phyloP scores from a whole-genome alignment of 2,888 invertebrate genomes.

The Hymenopus coronatus region DNA sequence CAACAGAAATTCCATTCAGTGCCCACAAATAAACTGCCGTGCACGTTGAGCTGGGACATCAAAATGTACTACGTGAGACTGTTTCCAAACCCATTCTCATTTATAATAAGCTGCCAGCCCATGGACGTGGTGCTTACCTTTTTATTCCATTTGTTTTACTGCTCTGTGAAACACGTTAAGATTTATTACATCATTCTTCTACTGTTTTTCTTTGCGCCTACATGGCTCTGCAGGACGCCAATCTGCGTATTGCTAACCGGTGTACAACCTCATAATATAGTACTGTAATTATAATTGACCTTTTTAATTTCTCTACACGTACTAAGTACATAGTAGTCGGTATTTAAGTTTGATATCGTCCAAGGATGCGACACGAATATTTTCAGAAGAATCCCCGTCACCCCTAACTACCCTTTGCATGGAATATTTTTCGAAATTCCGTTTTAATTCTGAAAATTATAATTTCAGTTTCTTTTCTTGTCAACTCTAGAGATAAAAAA shows the following conservation, averaged over 20 bases:
- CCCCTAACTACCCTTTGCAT: no score
- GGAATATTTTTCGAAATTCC: no score
- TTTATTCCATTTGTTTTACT: background rate
- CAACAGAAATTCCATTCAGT: background rate
- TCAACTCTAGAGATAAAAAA: no score
- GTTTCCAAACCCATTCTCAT: background rate
- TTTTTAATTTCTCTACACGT: no score
- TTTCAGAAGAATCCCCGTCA: no score
- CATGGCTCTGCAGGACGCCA: background rate
- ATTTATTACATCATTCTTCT: background rate
- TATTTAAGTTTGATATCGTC: no score
- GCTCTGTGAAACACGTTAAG: background rate
- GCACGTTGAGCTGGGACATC: background rate
- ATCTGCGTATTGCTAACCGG: background rate
- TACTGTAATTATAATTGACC: no score
- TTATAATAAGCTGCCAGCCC: background rate
- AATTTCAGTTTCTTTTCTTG: no score
- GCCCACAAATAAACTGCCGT: background rate
- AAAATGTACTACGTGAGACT: background rate
- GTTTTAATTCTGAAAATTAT: no score
- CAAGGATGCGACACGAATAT: no score
- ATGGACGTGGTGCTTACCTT: background rate
- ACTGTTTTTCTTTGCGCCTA: background rate
- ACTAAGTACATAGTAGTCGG: no score
- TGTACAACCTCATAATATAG: no score